Evolutionary conservation across 2,113 vertebrate species (phyloP).

Genomic region (Picathartes gymnocephalus): DNA sequence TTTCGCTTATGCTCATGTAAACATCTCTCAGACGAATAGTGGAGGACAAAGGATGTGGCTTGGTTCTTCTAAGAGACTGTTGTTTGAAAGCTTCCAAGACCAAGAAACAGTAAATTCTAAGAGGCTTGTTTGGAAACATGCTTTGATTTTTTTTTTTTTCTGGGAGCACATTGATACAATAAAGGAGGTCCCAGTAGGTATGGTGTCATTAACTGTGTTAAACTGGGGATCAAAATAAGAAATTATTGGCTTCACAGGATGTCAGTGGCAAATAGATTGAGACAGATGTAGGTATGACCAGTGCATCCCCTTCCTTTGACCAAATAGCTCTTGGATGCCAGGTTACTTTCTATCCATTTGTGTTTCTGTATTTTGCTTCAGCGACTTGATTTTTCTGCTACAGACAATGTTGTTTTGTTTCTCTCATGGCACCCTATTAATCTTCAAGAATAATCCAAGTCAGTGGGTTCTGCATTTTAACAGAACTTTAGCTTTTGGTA

Average conservation of each 20-base stretch:
- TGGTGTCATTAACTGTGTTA: background rate
- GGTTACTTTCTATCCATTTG: background rate
- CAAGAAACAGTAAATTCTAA: background rate
- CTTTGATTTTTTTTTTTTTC: background rate
- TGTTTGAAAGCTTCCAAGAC: background rate
- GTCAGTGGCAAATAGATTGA: background rate
- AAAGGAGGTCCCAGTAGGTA: background rate
- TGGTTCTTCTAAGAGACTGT: background rate
- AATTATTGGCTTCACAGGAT: background rate
- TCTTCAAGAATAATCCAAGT: background rate
- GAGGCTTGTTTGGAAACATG: background rate
- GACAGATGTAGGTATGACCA: background rate
- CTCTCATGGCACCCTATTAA: background rate
- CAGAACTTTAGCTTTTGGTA: background rate
- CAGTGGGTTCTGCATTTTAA: background rate
- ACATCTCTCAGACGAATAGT: background rate
- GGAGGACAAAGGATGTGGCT: background rate
- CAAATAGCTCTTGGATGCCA: background rate
- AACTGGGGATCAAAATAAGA: background rate
- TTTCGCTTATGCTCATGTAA: background rate
- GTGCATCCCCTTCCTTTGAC: background rate
- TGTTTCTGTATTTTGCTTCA: background rate
- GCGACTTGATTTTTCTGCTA: background rate
- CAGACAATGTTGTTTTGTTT: background rate
- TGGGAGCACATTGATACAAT: background rate